Base-by-base conservation (phyloP, 64 coral and sea anemone species). In the Montipora sp. region DNA sequence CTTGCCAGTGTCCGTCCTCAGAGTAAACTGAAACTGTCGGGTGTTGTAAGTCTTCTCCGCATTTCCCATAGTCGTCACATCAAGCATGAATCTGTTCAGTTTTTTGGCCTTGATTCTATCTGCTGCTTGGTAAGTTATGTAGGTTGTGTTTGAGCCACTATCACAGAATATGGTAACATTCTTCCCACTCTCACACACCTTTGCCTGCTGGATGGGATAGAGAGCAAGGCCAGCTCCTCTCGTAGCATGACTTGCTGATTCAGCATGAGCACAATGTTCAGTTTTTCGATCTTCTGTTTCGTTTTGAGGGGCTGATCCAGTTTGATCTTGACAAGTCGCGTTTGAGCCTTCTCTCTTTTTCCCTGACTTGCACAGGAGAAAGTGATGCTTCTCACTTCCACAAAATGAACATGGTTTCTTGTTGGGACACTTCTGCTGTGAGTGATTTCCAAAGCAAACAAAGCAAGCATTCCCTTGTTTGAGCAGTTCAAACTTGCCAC, bases 381-480 rank as follows among this genome's bases (percentile, higher is more conserved):
- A 59, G 12, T 95, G 81, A 44, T 95, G 88, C 8, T 90, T 82
- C n/a, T 91, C 81, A 61, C 73, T 95, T 59, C 75, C 87, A 87
- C 88, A 95, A 19, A 13, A 24, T 27, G 22, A 77, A 75, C 93
- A 95, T 3, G 82, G 74, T 67, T 88, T 66, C 16, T 87, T 95
- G 76, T 83, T 88, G 15, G 84, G 89, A 55, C 89, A 95, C 61
- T 74, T 88, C 51, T 48, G 80, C 69, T 87, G 90, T 46, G 69
- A 53, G 48, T 95, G 94, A 51, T 95, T 70, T 60, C 89, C 94
- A 22, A 95, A 95, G 65, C 94, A 95, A 77, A 88, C 74, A 21
- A 92, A 92, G 75, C 94, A 92, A n/a, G 89, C 94, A 46, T 82
- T 91, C 61, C 53, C 89, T 66, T 91, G 94, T 75, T 95, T 95